Evolutionary conservation across 1,140 invertebrate species (phyloP), one percentile per base, ranked within the genome.

Genomic region (Drosophila gunungcola): DNA sequence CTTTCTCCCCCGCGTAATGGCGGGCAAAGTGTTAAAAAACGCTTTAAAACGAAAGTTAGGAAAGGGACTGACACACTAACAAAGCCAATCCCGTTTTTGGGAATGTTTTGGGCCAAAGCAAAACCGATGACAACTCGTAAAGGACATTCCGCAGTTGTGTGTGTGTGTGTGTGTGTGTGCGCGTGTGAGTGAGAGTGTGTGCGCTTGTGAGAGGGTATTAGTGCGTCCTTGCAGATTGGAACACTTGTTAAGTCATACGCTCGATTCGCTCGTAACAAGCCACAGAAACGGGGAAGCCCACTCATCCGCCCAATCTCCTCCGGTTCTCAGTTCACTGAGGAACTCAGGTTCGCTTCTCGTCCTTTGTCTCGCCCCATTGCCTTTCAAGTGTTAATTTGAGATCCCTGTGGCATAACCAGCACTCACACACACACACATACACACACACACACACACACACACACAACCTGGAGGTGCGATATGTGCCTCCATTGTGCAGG

Each of bases 371-470:
- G 78, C 63, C 64, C 60, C 78, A 80, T 81, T 76, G 78, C 65
- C 60, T 64, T 73, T 81, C 78, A 81, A 81, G 79, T 81, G 78
- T 81, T 81, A 81, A 81, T 81, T 81, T 81, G 79, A 81, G 62
- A 81, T 81, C 78, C 68, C 73, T 70, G 60, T 65, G 73, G 60
- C 69, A 69, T 63, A 73, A 78, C 58, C 57, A 43, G 56, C 55
- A 73, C 56, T 61, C 54, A 77, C 42, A 49, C 49, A 54, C 57
- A n/a, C 27, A 29, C 16, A 12, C 43, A n/a, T n/a, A 46, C 21
- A 46, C 43, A 25, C 46, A 10, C 45, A 38, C 43, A 54, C 57
- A n/a, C 27, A 29, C 16, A 12, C 43, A 21, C 16, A 46, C 21
- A 46, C 43, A 25, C 46, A 10, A 41, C 38, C 32, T 52, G 48